phyloP scores from a whole-genome alignment of 2,113 vertebrate species.

The Polypterus senegalus region DNA sequence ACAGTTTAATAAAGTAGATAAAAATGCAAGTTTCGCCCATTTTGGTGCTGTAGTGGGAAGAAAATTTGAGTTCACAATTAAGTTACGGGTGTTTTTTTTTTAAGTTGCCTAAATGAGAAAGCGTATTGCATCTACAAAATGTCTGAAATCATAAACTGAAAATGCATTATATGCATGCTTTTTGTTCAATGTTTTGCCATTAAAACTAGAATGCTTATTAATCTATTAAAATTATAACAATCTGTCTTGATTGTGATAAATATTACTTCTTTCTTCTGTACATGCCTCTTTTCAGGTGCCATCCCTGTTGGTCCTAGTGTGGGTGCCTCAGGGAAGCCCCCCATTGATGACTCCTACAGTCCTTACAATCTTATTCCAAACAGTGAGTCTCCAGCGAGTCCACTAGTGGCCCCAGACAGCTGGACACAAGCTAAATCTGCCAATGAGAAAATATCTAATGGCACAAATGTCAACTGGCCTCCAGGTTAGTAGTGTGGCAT shows the following conservation, averaged over 20 bases:
- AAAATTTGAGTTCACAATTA: too few relatives aligned
- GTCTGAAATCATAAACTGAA: too few relatives aligned
- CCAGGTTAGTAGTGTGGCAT: constrained; percentile 57
- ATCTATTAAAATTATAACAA: background rate
- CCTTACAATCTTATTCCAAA: constrained; percentile 83
- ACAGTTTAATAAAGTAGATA: too few relatives aligned
- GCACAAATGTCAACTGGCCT: constrained; percentile 94
- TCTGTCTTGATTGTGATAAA: constrained; percentile 2
- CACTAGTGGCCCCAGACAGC: constrained; percentile 80
- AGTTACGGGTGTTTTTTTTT: too few relatives aligned
- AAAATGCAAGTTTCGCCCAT: too few relatives aligned
- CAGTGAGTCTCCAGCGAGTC: constrained; percentile 81
- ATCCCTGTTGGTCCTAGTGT: constrained; percentile 81
- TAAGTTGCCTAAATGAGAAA: too few relatives aligned
- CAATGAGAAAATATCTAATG: constrained; percentile 88
- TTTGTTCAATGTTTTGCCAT: too few relatives aligned
- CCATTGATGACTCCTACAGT: constrained; percentile 86
- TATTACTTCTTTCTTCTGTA: background rate
- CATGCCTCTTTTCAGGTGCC: constrained; percentile 53
- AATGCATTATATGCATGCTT: too few relatives aligned
- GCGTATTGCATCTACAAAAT: too few relatives aligned
- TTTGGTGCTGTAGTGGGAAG: too few relatives aligned
- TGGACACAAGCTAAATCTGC: constrained; percentile 91
- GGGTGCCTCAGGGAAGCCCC: constrained; percentile 73
- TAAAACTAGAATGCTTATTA: too few relatives aligned